Percentiles rank a stretch among this genome's conserved stretches.
These are phyloP conservation scores for Nematostella vectensis DNA, from an alignment of 92 coral and sea anemone genomes.

Conservation along the genomic window DNA sequence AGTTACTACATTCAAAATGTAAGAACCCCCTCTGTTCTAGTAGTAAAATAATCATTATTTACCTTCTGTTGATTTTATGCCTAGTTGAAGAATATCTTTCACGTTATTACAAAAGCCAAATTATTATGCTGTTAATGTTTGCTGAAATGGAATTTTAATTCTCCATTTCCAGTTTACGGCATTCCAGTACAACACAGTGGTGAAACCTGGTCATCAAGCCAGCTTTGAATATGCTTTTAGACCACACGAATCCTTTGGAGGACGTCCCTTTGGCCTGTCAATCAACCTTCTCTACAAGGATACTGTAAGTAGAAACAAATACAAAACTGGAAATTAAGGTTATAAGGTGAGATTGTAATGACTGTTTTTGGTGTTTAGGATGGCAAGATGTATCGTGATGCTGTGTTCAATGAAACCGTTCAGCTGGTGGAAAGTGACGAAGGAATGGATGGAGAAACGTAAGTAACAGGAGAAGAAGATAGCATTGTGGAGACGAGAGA, in stretches of 20 bases:
- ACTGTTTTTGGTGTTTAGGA: conserved; percentile 27
- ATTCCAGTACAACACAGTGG: conserved; percentile 63
- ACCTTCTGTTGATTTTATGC: background rate
- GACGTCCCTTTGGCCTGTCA: conserved; percentile 96
- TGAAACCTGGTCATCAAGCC: conserved; percentile 78
- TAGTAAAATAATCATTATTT: too few relatives aligned
- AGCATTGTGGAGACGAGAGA: background rate
- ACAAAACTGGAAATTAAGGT: background rate
- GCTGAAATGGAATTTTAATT: background rate
- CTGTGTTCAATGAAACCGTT: conserved; percentile 95
- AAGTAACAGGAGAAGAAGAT: conserved; percentile 12
- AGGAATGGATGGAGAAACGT: conserved; percentile 99
- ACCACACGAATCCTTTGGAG: conserved; percentile 99
- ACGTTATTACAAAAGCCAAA: too few relatives aligned
- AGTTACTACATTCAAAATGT: conserved; percentile 95
- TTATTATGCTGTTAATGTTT: too few relatives aligned
- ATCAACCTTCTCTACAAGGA: conserved; percentile 85
- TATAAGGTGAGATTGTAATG: background rate
- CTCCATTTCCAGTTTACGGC: conserved; percentile 61
- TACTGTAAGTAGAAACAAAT: conserved; percentile 47
- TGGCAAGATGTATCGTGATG: conserved; percentile 87
- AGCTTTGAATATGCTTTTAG: conserved; percentile 96
- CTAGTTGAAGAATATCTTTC: too few relatives aligned
- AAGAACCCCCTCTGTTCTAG: conserved; percentile 27
- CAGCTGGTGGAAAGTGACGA: conserved; percentile 86